Base-by-base conservation (phyloP, 2,113 vertebrate species). In the Solea solea region DNA sequence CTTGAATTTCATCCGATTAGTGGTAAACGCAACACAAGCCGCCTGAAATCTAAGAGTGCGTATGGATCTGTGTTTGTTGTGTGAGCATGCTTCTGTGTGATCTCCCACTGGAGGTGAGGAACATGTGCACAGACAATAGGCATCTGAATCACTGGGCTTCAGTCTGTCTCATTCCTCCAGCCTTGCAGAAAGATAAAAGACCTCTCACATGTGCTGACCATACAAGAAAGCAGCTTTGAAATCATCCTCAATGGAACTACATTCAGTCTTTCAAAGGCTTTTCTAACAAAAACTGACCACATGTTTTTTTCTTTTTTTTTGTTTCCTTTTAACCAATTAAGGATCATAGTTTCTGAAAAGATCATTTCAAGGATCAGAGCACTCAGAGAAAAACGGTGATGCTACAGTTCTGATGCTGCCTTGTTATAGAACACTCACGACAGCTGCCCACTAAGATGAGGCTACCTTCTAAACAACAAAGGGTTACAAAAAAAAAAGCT, bases 221-320 rank as follows among this genome's bases (percentile, higher is more conserved):
- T 53, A 69, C 74, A 62, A 57, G 82, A 86, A 78, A 74, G 52
- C 50, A 60, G 76, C 88, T 91, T 88, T 88, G 89, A 89, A 91
- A 89, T 89, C 83, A 81, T 63, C 73, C 66, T 91, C 86, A 83
- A 74, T 82, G 56, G 77, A 81, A 65, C 77, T 60, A 65, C 81
- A 87, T 77, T 84, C 59, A 64, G 3, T 25, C 57, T 77, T 80
- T 87, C 79, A 87, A 87, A 88, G 68, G 73, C 69, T 78, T 76
- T 74, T 13, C 71, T 11, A 52, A 80, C 68, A 87, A 86, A 78
- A 77, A 81, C 61, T 81, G 53, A 70, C 55, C 65, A 79, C 40
- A 58, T 58, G 39, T 44, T 60, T 44, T 57, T 21, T 27, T 27
- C 1, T 21, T 60, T 44, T 57, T 21, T 27, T 27, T 5, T 21